A percentile compares a stretch with the other conserved stretches of the same genome.
Conservation (phyloP, 2,888 invertebrate genomes). For the Odontocolon sp. region DNA sequence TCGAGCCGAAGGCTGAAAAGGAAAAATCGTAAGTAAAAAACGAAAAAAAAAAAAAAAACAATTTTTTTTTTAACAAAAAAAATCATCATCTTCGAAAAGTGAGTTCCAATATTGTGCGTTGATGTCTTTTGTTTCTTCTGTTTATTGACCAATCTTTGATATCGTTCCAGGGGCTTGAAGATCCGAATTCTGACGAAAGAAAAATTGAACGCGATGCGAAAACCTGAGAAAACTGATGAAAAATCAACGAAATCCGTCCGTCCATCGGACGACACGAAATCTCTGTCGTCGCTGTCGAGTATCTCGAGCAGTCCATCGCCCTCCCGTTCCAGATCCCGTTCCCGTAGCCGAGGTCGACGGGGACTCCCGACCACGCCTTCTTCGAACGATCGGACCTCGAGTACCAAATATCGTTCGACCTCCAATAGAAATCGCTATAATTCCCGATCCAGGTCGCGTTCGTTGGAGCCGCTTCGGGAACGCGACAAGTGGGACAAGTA, state of each 20-base stretch:
- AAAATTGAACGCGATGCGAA: conserved; percentile 72
- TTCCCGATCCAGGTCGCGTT: conserved; percentile 68
- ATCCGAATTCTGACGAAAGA: conserved; percentile 79
- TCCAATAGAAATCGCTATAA: conserved; percentile 43
- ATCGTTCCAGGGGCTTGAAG: conserved; percentile 74
- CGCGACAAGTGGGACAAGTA: conserved; percentile 83
- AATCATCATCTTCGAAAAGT: no score
- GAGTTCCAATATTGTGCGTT: no score
- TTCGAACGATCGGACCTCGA: conserved; percentile 13
- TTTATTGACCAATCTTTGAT: background rate
- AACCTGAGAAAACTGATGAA: conserved; percentile 70
- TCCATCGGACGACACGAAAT: conserved; percentile 78
- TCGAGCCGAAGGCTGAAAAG: conserved; percentile 67
- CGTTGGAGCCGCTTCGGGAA: conserved; percentile 77
- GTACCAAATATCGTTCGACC: conserved; percentile 46
- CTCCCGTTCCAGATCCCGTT: conserved; percentile 76
- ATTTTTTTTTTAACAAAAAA: no score
- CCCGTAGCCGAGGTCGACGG: conserved; percentile 62
- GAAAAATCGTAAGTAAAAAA: conserved; percentile 73
- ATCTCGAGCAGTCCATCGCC: conserved; percentile 81
- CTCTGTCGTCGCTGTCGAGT: conserved; percentile 82
- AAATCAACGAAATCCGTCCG: conserved; percentile 67
- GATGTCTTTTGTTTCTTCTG: background rate
- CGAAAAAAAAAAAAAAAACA: no score
- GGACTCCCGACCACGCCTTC: conserved; percentile 42